Conservation (phyloP, 2,113 vertebrate species). For the Callipepla squamata region DNA sequence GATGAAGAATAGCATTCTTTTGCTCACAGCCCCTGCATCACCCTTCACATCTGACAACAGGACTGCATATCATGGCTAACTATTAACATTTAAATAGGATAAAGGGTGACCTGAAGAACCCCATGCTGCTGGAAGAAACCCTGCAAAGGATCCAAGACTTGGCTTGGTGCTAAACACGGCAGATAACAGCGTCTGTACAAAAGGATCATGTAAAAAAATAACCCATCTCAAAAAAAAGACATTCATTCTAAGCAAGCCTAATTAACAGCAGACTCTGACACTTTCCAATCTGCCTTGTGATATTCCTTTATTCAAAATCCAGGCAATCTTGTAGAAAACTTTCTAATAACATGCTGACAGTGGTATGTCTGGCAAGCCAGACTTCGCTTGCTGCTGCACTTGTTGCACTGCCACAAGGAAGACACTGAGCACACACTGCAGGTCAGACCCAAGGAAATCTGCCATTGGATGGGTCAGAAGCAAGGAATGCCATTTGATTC, state of each 20-base stretch:
- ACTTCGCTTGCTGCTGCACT: not conserved
- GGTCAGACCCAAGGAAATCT: not conserved
- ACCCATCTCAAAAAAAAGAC: not conserved
- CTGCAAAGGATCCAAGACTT: not conserved
- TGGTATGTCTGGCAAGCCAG: not conserved
- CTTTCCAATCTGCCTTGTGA: not conserved
- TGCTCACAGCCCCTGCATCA: not conserved
- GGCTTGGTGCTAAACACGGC: not conserved
- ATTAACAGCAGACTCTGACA: not conserved
- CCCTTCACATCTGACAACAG: not conserved
- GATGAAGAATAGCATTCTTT: not conserved
- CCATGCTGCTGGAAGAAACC: not conserved
- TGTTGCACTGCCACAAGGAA: not conserved
- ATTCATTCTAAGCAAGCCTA: not conserved
- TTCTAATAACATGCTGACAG: not conserved
- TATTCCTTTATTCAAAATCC: not conserved
- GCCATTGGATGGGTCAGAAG: not conserved
- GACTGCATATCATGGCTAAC: not conserved
- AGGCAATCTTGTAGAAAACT: not conserved
- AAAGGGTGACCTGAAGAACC: not conserved
- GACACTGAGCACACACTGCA: fast-evolving
- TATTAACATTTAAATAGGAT: not conserved
- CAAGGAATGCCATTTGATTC: not conserved
- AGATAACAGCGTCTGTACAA: not conserved
- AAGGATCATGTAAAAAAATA: not conserved